These are phyloP conservation scores for Scophthalmus maximus DNA, from an alignment of 2,113 vertebrate genomes.

Conservation along the genomic window DNA sequence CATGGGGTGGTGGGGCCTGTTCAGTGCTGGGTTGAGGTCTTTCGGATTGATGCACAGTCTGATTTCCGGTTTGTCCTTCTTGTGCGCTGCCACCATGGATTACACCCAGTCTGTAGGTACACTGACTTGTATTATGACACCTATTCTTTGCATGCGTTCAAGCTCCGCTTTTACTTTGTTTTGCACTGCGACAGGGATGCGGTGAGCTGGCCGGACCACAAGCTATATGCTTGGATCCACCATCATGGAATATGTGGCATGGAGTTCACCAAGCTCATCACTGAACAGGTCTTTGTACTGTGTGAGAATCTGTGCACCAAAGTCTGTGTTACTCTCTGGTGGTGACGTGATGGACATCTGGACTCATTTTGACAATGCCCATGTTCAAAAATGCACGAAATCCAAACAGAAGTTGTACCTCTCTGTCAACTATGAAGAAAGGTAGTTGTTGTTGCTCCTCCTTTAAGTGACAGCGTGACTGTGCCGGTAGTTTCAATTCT, in stretches of 20 bases:
- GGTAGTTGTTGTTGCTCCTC: not conserved
- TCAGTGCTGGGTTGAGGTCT: constrained; percentile 4
- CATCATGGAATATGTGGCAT: constrained; percentile 14
- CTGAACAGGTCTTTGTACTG: not conserved
- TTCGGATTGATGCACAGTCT: constrained; percentile 9
- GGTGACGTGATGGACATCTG: not conserved
- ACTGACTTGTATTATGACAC: not conserved
- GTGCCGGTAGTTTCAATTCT: not conserved
- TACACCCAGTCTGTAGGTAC: constrained; percentile 25
- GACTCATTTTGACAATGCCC: not conserved
- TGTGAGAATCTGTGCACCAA: not conserved
- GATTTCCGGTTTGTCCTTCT: constrained; percentile 17
- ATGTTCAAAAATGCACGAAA: not conserved
- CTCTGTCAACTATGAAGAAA: not conserved
- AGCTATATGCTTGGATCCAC: not conserved
- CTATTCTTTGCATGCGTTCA: not conserved
- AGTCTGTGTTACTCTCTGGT: not conserved
- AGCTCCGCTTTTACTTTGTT: not conserved
- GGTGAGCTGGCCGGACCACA: not conserved
- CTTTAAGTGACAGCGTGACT: not conserved
- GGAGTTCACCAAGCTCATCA: not conserved
- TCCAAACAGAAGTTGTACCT: not conserved
- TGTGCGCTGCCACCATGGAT: constrained; percentile 9
- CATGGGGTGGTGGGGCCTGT: constrained; percentile 11
- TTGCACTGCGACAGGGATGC: constrained; percentile 4